Base-by-base conservation (phyloP, 2,888 invertebrate genomes). In the Philaethria dido region DNA sequence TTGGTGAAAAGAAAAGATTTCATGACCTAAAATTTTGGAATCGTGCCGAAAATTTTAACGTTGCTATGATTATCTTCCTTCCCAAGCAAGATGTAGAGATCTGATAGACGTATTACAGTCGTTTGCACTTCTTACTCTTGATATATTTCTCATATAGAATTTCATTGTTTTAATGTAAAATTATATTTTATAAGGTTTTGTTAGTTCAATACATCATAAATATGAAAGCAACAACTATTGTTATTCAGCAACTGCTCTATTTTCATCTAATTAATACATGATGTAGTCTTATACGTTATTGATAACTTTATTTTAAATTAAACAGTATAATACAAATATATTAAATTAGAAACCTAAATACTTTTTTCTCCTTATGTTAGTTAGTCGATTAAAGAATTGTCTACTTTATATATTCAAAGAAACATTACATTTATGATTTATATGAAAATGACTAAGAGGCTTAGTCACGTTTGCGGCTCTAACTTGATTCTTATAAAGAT, bases 21-120 rank as follows among this genome's bases (percentile, higher is more conserved):
- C 55, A 55, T 39, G 44, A 61, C 14, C 44, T 62, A 42, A 29
- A 60, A 55, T 54, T 63, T 73, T 73, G 73, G 70, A 72, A 39
- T 47, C 9, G 62, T 71, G 73, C 72, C 72, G 60, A 73, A 68
- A 72, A 67, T 64, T 72, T 64, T 36, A 61, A 66, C 59, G 48
- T 62, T 29, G 57, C 44, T 66, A 64, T 66, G 69, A 68, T 70
- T 70, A 69, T 62, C 63, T 61, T 64, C 50, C 22, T 33, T 71
- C 68, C 68, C 71, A 69, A 72, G 68, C 63, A 70, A 70, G 60
- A 68, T 67, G 64, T 48, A 45, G 50, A 59, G 62, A 68, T 71
- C 52, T 63, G 65, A 64, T 68, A 68, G 65, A 61, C 18, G 39
- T 52, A 45, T 44, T 39, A 25, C 54, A 47, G 36, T 25, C 66